Conservation (phyloP, 2,113 vertebrate genomes). For the Picathartes gymnocephalus region DNA sequence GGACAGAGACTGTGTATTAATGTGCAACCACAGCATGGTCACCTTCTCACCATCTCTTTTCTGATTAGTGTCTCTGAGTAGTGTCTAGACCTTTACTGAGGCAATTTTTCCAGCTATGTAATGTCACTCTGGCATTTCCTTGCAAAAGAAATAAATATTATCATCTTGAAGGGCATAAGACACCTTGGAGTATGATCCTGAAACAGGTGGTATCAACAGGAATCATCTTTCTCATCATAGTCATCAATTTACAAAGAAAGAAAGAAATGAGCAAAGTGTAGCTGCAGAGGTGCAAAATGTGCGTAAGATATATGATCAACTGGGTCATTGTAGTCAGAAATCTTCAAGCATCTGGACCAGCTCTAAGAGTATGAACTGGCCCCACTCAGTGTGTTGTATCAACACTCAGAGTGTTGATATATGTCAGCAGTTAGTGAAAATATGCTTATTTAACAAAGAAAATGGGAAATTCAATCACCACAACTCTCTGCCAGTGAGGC, state of each 20-base stretch:
- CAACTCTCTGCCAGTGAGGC: background rate
- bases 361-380: background rate
- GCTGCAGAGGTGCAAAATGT: background rate
- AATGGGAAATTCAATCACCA: background rate
- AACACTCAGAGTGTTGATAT: background rate
- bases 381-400: background rate
- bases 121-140: background rate
- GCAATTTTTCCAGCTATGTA: background rate
- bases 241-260: background rate
- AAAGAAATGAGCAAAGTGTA: background rate
- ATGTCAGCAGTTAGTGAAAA: background rate
- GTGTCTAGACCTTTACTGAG: background rate
- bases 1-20: background rate
- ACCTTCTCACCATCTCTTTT: background rate
- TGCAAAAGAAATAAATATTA: background rate
- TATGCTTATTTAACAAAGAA: background rate
- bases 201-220: background rate
- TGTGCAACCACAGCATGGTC: background rate
- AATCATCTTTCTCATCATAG: background rate
- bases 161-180: background rate
- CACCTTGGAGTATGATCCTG: background rate
- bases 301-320: background rate
- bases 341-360: background rate
- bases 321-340: accelerated
- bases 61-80: background rate